Evolutionary conservation across 2,113 vertebrate species (phyloP), one percentile per base, ranked within the genome.

Genomic region (Dermatemys mawii): DNA sequence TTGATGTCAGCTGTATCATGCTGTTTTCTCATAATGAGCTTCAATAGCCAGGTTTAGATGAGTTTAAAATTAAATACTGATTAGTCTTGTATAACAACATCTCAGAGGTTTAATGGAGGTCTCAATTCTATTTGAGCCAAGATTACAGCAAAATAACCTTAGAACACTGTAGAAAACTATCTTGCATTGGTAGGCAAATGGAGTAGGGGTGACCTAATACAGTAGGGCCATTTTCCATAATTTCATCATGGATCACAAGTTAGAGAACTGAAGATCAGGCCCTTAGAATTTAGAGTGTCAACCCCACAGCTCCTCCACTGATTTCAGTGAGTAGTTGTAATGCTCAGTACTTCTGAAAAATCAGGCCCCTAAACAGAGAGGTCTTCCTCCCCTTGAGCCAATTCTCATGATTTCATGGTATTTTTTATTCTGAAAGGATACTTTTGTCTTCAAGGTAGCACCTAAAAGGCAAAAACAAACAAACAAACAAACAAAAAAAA

Each of bases 381-480:
- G 17, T 17, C 79, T 0, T n/a, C 9, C 50, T 48, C 53, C 41
- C 6, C 46, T 79, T 83, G 57, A 49, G 83, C 67, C 16, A 67
- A 2, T 19, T 67, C 35, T 35, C 29, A 14, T 60, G 3, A 60
- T 60, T 60, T 60, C 60, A 67, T 87, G 44, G 13, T 27, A 78
- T 4, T 50, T 81, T 12, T 80, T 90, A 80, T 1, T 0, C 1
- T 80, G 79, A 27, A 90, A 35, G 51, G 60, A 38, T 83, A 78
- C 87, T 60, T 11, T 67, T 82, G 2, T 29, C 83, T 41, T 48
- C 49, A 78, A 21, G 95, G 82, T 13, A 96, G 83, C 75, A 48
- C 17, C 51, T 48, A 95, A 83, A 81, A 29, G n/a, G n/a, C n/a
- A n/a, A n/a, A n/a, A n/a, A n/a, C n/a, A n/a, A n/a, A n/a, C n/a